These are phyloP conservation scores for Stegophylla sp. DNA, from an alignment of 2,888 invertebrate species.

Conservation along the genomic window DNA sequence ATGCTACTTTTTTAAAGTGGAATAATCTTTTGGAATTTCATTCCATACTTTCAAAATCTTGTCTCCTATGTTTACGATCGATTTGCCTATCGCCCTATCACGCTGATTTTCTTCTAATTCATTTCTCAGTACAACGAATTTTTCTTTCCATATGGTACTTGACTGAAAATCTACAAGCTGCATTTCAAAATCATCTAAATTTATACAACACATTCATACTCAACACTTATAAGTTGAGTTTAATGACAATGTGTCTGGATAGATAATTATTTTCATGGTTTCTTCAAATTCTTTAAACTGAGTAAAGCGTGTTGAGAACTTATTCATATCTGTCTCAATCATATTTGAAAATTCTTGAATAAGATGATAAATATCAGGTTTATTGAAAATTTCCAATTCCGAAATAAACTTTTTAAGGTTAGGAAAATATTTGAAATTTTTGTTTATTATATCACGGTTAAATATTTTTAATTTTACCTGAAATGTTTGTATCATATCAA, in stretches of 20 bases:
- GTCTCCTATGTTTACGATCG: background rate
- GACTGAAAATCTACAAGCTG: slow-evolving; percentile 23
- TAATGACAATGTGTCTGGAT: slow-evolving; percentile 2
- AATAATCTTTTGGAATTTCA: background rate
- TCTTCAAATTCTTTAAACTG: slow-evolving; percentile 16
- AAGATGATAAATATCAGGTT: slow-evolving; percentile 7
- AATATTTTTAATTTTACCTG: slow-evolving; percentile 21
- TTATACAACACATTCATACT: slow-evolving; percentile 15
- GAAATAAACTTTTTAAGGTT: background rate
- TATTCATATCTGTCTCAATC: slow-evolving; percentile 10
- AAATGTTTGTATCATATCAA: slow-evolving; percentile 28
- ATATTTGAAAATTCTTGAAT: slow-evolving; percentile 9
- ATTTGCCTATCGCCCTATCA: background rate
- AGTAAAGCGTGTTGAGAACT: slow-evolving; percentile 4
- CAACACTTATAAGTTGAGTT: slow-evolving; percentile 4
- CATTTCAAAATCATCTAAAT: slow-evolving; percentile 18
- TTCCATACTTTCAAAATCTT: slow-evolving; percentile 14
- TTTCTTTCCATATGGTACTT: slow-evolving; percentile 1
- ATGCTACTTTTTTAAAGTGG: background rate
- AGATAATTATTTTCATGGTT: slow-evolving; percentile 9
- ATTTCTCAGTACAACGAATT: background rate
- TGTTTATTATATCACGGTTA: background rate
- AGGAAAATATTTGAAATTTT: slow-evolving; percentile 9
- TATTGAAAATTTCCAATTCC: slow-evolving; percentile 11
- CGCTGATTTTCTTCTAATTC: background rate